Percentiles rank a stretch among this genome's conserved stretches.
These are phyloP conservation scores for Acanthosoma haemorrhoidale DNA, from an alignment of 2,888 invertebrate genomes.

Conservation along the genomic window DNA sequence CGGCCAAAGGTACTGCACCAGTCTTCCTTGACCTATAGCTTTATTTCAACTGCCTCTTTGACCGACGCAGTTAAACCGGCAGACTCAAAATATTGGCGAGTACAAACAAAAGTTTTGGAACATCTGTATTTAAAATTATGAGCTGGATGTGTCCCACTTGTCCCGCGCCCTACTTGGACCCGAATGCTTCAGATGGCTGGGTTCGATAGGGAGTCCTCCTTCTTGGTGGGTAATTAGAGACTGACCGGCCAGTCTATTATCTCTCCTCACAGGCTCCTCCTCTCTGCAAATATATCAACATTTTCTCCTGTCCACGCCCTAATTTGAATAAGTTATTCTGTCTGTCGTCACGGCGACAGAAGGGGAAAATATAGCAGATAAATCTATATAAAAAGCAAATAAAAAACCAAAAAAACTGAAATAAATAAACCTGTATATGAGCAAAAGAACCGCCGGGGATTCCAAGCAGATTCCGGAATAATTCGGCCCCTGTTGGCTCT, in stretches of 20 bases:
- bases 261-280: neutral
- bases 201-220: neutral
- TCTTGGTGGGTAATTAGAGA: neutral
- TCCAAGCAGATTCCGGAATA: neutral
- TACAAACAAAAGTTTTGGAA: neutral
- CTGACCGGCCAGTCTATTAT: too few relatives aligned
- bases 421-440: neutral
- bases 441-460: slow-evolving; percentile 2
- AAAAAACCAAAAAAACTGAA: too few relatives aligned
- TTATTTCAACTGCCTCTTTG: too few relatives aligned
- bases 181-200: neutral
- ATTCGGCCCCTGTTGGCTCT: neutral
- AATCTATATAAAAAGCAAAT: neutral
- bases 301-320: neutral
- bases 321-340: neutral
- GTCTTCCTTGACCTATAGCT: neutral
- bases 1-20: neutral
- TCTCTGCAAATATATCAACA: neutral
- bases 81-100: too few relatives aligned
- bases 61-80: too few relatives aligned
- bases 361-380: neutral
- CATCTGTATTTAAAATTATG: neutral
- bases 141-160: neutral
- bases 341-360: neutral
- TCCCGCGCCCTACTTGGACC: neutral